A percentile compares a stretch with the other conserved stretches of the same genome.
Evolutionary conservation across 1,140 invertebrate species (phyloP).

Genomic region (Hesperophylax magnus): DNA sequence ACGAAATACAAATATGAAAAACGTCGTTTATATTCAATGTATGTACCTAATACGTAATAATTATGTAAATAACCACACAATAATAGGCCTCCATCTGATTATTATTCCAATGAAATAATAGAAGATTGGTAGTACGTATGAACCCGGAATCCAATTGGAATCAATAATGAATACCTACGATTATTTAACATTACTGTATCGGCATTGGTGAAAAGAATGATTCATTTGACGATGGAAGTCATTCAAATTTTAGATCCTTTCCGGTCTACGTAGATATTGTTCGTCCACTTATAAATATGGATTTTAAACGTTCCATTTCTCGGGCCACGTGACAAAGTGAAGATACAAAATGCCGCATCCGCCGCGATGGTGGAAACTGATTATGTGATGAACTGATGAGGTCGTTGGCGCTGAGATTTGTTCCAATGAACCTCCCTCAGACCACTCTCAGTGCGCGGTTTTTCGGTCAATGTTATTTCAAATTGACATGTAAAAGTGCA

Average conservation of each 20-base stretch:
- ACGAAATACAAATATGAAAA: no score
- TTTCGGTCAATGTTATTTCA: no score
- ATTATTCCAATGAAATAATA: no score
- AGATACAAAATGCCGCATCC: neutral
- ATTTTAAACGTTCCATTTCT: slow-evolving; percentile 2
- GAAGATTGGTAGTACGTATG: neutral
- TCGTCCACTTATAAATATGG: slow-evolving; percentile 11
- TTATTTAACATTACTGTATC: slow-evolving; percentile 7
- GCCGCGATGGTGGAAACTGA: neutral
- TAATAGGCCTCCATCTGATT: no score
- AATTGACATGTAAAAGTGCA: no score
- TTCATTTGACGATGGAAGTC: slow-evolving; percentile 22
- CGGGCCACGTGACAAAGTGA: slow-evolving; percentile 4
- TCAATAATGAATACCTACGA: neutral
- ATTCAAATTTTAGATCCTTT: slow-evolving; percentile 2
- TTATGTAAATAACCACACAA: no score
- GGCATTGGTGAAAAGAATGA: neutral
- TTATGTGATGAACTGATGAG: no score
- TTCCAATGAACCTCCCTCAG: no score
- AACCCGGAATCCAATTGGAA: slow-evolving; percentile 19
- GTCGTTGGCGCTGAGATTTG: no score
- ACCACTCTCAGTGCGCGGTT: no score
- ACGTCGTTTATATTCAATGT: no score
- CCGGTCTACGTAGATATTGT: slow-evolving; percentile 7
- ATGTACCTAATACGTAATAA: no score